phyloP scores from a whole-genome alignment of 2,113 vertebrate genomes.

The Hoplias malabaricus region DNA sequence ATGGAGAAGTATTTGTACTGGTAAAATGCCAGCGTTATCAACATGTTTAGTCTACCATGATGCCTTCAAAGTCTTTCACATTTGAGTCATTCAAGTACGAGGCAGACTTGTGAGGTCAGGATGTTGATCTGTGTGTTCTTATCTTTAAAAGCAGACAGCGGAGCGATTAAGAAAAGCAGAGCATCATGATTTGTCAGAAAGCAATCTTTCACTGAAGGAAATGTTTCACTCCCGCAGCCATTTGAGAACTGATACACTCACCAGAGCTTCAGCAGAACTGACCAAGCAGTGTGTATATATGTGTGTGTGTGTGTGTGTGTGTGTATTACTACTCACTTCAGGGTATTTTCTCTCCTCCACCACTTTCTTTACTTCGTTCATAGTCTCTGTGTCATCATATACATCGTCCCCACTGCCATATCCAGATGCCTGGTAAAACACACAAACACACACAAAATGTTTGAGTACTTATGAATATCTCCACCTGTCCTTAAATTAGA shows the following conservation, averaged over 20 bases:
- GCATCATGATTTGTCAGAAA: neutral
- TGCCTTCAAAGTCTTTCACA: constrained; percentile 17
- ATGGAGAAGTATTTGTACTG: constrained; percentile 7
- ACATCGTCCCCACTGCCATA: constrained; percentile 79
- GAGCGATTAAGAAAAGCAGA: constrained; percentile 1
- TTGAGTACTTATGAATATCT: neutral
- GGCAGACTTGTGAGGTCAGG: neutral
- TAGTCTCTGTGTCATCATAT: constrained; percentile 70
- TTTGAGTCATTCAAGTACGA: constrained; percentile 12
- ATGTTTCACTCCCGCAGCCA: neutral
- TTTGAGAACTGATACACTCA: neutral
- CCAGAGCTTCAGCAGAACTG: neutral
- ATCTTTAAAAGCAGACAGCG: constrained; percentile 13
- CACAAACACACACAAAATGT: neutral
- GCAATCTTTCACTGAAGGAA: neutral
- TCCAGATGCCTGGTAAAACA: constrained; percentile 81
- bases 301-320: neutral
- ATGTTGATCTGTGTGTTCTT: constrained; percentile 8
- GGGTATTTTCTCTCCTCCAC: constrained; percentile 68
- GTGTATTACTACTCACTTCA: constrained; percentile 55
- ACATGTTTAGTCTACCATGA: neutral
- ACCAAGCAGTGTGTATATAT: neutral
- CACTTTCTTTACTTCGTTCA: constrained; percentile 71
- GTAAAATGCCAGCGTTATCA: constrained; percentile 4
- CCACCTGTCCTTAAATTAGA: too few species aligned